Conservation (phyloP, 2,797 vertebrate species). For the Neosilurus hyrtlii region DNA sequence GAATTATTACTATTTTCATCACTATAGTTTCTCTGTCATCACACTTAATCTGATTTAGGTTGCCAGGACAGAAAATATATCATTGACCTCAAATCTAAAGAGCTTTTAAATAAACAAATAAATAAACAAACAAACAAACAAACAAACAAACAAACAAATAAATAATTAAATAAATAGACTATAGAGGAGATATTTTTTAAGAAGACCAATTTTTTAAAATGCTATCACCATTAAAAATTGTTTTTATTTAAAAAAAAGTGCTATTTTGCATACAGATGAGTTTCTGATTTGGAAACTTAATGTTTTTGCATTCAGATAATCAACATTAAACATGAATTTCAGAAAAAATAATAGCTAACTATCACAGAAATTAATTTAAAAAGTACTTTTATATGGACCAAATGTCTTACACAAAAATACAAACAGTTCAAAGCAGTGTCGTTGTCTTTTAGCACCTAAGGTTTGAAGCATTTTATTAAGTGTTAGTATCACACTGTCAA, state of each 20-base stretch:
- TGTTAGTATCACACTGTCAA: constrained; percentile 21
- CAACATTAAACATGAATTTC: background rate
- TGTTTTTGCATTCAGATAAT: background rate
- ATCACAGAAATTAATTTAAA: background rate
- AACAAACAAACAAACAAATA: no score
- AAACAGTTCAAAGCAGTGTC: background rate
- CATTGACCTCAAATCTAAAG: background rate
- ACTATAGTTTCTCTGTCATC: no score
- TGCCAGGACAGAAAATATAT: no score
- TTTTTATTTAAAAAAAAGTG: no score
- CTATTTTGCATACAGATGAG: background rate
- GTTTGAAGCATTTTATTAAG: background rate
- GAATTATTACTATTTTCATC: no score
- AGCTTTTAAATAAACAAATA: background rate
- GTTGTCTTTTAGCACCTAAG: background rate
- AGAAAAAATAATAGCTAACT: background rate
- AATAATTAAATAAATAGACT: background rate
- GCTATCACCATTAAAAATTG: background rate
- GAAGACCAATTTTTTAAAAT: background rate
- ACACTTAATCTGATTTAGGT: no score
- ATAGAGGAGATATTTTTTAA: background rate
- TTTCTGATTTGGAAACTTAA: background rate
- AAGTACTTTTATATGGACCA: background rate
- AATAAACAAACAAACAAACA: no score
- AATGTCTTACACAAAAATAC: background rate